A percentile compares a stretch with the other conserved stretches of the same genome.
Conservation (phyloP, 2,797 vertebrate genomes). For the Hydrocynus forskahlii region DNA sequence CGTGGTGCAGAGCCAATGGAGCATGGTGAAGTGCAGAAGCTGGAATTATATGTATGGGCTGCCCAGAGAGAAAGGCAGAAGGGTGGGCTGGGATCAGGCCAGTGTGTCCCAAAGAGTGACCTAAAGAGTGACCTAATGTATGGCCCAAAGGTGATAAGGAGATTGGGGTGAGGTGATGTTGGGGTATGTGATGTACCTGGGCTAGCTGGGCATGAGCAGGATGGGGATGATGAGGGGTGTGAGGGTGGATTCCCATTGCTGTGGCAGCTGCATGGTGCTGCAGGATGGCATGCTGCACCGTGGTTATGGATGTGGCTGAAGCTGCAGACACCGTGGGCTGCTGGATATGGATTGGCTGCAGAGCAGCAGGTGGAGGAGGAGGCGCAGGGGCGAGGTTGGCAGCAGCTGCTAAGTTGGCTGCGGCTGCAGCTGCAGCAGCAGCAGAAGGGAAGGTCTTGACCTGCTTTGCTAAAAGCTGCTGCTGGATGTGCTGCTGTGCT, state of each 20-base stretch:
- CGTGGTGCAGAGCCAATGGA: slow-evolving; percentile 91
- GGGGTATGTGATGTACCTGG: slow-evolving; percentile 96
- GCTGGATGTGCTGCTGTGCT: slow-evolving; percentile 97
- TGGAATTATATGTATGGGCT: slow-evolving; percentile 98
- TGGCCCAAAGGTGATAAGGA: slow-evolving; percentile 90
- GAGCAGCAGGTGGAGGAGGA: slow-evolving; percentile 76
- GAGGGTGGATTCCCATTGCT: slow-evolving; percentile 92
- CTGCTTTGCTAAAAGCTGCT: slow-evolving; percentile 96
- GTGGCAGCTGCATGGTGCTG: slow-evolving; percentile 92
- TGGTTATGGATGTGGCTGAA: slow-evolving; percentile 91
- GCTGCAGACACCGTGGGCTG: slow-evolving; percentile 87
- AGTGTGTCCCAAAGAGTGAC: slow-evolving; percentile 90
- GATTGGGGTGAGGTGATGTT: slow-evolving; percentile 93
- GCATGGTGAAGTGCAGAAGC: slow-evolving; percentile 94
- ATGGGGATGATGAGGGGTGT: slow-evolving; percentile 86
- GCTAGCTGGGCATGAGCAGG: slow-evolving; percentile 90
- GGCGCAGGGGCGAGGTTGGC: slow-evolving; percentile 75
- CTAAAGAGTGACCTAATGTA: slow-evolving; percentile 90
- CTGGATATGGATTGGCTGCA: slow-evolving; percentile 96
- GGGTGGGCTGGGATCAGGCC: slow-evolving; percentile 91
- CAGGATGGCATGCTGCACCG: slow-evolving; percentile 94
- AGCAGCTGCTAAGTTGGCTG: slow-evolving; percentile 78
- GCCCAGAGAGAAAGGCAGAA: slow-evolving; percentile 93
- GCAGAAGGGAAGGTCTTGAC: slow-evolving; percentile 92
- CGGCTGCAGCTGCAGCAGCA: slow-evolving; percentile 78